A percentile compares a stretch with the other conserved stretches of the same genome.
Evolutionary conservation across 2,888 invertebrate genomes (phyloP).

Genomic region (Halictus ligatus): DNA sequence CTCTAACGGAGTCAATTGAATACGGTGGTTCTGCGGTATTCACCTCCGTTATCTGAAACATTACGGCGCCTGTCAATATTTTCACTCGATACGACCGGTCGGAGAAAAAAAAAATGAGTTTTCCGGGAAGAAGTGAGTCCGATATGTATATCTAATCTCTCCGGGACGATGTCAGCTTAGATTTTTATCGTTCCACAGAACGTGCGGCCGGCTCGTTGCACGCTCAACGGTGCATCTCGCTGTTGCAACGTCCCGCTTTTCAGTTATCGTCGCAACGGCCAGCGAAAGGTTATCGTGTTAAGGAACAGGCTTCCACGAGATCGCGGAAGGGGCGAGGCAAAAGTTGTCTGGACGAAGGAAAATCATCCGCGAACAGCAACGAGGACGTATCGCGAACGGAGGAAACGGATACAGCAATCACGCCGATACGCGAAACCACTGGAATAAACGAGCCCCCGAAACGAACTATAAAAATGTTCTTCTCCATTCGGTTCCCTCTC

Average conservation of each 20-base stretch:
- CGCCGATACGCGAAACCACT: not conserved
- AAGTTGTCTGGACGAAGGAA: not conserved
- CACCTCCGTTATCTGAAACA: not conserved
- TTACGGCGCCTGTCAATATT: not conserved
- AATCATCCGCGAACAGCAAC: not conserved
- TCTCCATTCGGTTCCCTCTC: not conserved
- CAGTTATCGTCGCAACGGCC: conserved; percentile 30
- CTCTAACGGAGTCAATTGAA: not conserved
- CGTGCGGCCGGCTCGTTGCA: conserved; percentile 21
- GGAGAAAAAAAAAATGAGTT: not conserved
- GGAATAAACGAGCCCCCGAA: not conserved
- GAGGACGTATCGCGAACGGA: not conserved
- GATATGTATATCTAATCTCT: not conserved
- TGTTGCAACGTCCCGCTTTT: conserved; percentile 41
- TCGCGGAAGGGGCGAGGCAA: not conserved
- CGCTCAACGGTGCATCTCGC: conserved; percentile 16
- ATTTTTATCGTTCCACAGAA: not conserved
- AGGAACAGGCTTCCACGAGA: not conserved
- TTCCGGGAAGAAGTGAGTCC: not conserved
- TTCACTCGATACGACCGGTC: not conserved
- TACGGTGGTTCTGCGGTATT: not conserved
- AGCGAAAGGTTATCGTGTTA: conserved; percentile 56
- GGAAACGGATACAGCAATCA: not conserved
- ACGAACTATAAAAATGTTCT: not conserved
- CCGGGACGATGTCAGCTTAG: not conserved